Evolutionary conservation across 2,888 invertebrate genomes (phyloP), one percentile per base, ranked within the genome.

Genomic region (Idaea aversata): DNA sequence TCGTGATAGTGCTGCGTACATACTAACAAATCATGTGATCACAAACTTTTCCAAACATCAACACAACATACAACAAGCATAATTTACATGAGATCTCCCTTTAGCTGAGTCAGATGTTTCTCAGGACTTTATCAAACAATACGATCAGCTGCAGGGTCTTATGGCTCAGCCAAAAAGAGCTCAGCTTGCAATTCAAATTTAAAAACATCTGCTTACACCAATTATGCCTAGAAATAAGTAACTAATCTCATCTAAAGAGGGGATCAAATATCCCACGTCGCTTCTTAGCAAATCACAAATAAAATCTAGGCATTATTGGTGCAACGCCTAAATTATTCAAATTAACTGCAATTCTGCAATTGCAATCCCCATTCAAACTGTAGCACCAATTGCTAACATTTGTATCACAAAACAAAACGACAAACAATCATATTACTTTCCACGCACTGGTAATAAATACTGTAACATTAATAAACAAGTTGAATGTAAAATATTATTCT

Each of bases 1-100:
- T 83, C 82, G 89, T 91, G 90, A 88, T 80, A 83, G 91, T 91
- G 91, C 88, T 79, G 79, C 82, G 78, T 86, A 87, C 79, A 84
- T 86, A 86, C 88, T 89, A 88, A 86, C 85, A 88, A 86, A 77
- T 86, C 80, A 78, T 73, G 90, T 90, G 90, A 86, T 79, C 80
- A 87, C 86, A 87, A 85, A 83, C 81, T 73, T 64, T 74, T 80
- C 81, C 68, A 69, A 70, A 83, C 81, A 83, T 83, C 78, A 83
- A 72, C 84, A 79, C 77, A 82, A 80, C 74, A 74, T 76, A 72
- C 72, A 79, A 78, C 74, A 77, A 74, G 70, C 66, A 68, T 62
- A 67, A 70, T 47, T 47, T 47, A 47, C 47, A 47, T 47, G 47
- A 47, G 47, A 47, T 47, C 47, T 47, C 47, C 47, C 47, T 47